A percentile compares a stretch with the other conserved stretches of the same genome.
phyloP scores from a whole-genome alignment of 2,888 invertebrate genomes.

The Parnassius apollo region DNA sequence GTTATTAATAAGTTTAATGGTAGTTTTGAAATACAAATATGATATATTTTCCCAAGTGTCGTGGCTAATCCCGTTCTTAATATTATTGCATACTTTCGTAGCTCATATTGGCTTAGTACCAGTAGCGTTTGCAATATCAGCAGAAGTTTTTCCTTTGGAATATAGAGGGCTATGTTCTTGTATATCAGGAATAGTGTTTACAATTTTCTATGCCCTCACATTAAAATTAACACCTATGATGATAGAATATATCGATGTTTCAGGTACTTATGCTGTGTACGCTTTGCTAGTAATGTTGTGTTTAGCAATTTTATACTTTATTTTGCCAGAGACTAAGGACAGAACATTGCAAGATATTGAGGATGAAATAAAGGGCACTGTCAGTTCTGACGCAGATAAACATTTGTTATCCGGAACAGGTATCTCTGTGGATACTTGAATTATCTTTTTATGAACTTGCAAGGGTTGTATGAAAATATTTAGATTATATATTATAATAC shows the following conservation, averaged over 20 bases:
- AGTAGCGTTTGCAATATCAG: slow-evolving; percentile 36
- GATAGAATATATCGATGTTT: slow-evolving; percentile 37
- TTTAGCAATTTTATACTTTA: slow-evolving; percentile 35
- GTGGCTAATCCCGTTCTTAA: slow-evolving; percentile 33
- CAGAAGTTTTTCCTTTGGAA: slow-evolving; percentile 46
- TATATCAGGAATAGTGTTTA: slow-evolving; percentile 38
- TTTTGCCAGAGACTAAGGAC: slow-evolving; percentile 48
- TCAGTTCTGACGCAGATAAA: background rate
- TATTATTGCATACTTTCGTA: slow-evolving; percentile 41
- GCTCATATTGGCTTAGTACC: slow-evolving; percentile 42
- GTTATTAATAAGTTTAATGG: slow-evolving; percentile 33
- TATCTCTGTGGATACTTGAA: no score
- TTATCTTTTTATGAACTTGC: no score
- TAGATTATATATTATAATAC: no score
- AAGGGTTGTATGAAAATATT: no score
- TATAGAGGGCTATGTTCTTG: slow-evolving; percentile 38
- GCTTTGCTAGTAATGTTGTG: slow-evolving; percentile 17
- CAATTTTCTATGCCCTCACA: slow-evolving; percentile 34
- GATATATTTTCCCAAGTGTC: slow-evolving; percentile 3
- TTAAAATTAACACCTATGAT: slow-evolving; percentile 43
- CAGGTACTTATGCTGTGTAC: slow-evolving; percentile 40
- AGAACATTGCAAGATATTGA: slow-evolving; percentile 47
- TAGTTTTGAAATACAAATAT: slow-evolving; percentile 12
- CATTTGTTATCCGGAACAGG: slow-evolving; percentile 4
- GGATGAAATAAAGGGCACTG: slow-evolving; percentile 37